Percentiles rank a stretch among this genome's conserved stretches.
Conservation (phyloP, 1,140 invertebrate genomes). For the Catajapyx aquilonaris region DNA sequence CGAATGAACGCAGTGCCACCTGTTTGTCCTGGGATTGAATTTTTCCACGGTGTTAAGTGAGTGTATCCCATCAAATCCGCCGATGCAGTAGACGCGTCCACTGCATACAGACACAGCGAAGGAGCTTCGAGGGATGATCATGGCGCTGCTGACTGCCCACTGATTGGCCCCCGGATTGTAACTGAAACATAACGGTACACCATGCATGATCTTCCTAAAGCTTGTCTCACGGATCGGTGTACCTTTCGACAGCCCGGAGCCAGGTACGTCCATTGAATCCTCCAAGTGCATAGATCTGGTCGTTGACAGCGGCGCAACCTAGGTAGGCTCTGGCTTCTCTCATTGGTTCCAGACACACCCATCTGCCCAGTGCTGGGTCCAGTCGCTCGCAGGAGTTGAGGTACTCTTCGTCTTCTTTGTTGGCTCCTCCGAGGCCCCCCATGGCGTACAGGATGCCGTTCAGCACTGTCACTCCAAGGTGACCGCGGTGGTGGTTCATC, state of each 20-base stretch:
- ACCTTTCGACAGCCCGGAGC: conserved; percentile 17
- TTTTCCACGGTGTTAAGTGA: conserved; percentile 26
- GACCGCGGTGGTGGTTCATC: conserved; percentile 14
- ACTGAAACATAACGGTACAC: conserved; percentile 10
- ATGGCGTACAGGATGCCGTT: conserved; percentile 15
- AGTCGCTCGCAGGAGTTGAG: conserved; percentile 13
- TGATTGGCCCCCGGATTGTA: conserved; percentile 16
- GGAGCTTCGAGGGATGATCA: conserved; percentile 17
- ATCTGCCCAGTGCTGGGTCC: conserved; percentile 12
- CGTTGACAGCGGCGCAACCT: conserved; percentile 15
- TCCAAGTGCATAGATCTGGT: conserved; percentile 17
- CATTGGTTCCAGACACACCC: conserved; percentile 15
- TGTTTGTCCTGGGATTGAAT: conserved; percentile 23
- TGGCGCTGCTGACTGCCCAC: conserved; percentile 17
- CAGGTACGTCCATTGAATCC: conserved; percentile 17
- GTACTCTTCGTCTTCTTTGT: conserved; percentile 11
- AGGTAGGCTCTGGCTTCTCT: conserved; percentile 16
- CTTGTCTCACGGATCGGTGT: too few relatives aligned
- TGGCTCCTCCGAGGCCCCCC: conserved; percentile 15
- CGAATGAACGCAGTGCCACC: conserved; percentile 19
- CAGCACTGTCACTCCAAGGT: conserved; percentile 13
- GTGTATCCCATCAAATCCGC: conserved; percentile 24
- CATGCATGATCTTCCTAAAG: too few relatives aligned
- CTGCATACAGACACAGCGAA: conserved; percentile 18
- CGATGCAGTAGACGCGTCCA: conserved; percentile 24